phyloP scores from a whole-genome alignment of 2,888 invertebrate genomes.

The Parasteatoda lunata region DNA sequence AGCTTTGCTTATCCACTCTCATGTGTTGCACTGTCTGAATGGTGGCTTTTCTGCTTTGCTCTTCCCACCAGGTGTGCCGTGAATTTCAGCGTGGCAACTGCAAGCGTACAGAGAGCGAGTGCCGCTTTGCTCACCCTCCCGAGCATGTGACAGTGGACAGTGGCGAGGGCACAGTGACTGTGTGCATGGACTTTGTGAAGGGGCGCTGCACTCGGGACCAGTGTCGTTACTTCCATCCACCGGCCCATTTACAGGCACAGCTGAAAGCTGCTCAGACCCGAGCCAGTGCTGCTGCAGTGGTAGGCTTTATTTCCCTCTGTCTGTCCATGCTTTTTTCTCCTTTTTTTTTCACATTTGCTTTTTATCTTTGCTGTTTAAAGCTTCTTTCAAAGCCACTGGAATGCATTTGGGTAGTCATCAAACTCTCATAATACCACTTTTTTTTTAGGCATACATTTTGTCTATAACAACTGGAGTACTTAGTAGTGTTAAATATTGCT shows the following conservation, averaged over 20 bases:
- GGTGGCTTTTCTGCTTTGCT: conserved; percentile 18
- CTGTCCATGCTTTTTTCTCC: conserved; percentile 13
- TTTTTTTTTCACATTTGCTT: conserved; percentile 34
- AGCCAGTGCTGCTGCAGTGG: conserved; percentile 65
- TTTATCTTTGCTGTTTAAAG: neutral
- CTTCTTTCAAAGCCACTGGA: conserved; percentile 20
- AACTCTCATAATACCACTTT: no score
- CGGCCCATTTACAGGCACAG: conserved; percentile 99
- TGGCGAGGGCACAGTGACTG: conserved; percentile 98
- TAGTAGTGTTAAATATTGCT: no score
- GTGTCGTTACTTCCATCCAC: conserved; percentile 99
- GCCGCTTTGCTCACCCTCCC: conserved; percentile 99
- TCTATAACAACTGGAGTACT: no score
- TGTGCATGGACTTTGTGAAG: conserved; percentile 99
- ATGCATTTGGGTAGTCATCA: conserved; percentile 6
- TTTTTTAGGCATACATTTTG: no score
- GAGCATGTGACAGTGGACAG: conserved; percentile 91
- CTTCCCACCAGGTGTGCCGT: conserved; percentile 81
- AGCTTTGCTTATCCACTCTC: no score
- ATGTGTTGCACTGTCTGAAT: conserved; percentile 20
- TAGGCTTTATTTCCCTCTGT: conserved; percentile 57
- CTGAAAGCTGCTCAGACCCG: conserved; percentile 80
- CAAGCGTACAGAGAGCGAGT: conserved; percentile 97
- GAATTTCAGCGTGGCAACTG: conserved; percentile 99
- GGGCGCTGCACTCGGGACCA: conserved; percentile 99